phyloP scores from a whole-genome alignment of 2,797 vertebrate species.

The Discoglossus pictus region DNA sequence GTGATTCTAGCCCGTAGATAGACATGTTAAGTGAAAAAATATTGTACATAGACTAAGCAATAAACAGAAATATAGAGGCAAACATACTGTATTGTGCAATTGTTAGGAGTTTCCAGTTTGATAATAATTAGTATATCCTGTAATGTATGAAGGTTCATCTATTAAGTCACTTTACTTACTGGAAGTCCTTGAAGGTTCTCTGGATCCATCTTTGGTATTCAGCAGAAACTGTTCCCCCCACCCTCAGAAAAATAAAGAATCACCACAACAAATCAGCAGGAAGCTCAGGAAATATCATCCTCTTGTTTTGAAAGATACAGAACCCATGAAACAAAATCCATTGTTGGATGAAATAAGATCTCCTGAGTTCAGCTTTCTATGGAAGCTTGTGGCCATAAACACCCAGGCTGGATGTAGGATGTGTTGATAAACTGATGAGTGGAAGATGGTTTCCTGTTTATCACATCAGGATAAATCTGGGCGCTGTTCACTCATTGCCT shows the following conservation, averaged over 20 bases:
- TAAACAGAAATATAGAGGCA: too few relatives aligned
- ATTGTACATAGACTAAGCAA: too few relatives aligned
- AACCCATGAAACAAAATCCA: constrained; percentile 40
- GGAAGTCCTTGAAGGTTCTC: constrained; percentile 64
- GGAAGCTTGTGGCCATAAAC: constrained; percentile 22
- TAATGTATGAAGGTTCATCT: background rate
- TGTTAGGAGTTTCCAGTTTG: background rate
- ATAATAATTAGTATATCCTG: constrained; percentile 1
- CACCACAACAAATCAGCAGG: constrained; percentile 25
- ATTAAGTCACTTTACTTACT: constrained; percentile 63
- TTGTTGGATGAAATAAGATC: constrained; percentile 36
- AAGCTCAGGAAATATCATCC: constrained; percentile 37
- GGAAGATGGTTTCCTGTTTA: constrained; percentile 60
- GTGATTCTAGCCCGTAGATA: too few relatives aligned
- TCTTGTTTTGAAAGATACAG: constrained; percentile 37
- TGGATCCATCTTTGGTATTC: constrained; percentile 62
- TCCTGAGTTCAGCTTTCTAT: constrained; percentile 24
- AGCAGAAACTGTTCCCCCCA: constrained; percentile 19
- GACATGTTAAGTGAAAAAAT: too few relatives aligned
- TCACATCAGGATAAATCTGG: constrained; percentile 38
- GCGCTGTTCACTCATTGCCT: constrained; percentile 50
- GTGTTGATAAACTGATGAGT: constrained; percentile 15
- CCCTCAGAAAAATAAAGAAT: constrained; percentile 19
- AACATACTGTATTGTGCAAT: background rate
- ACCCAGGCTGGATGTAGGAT: constrained; percentile 1